Evolutionary conservation across 1,140 invertebrate genomes (phyloP), one percentile per base, ranked within the genome.

Genomic region (Drosophila tsacasi): DNA sequence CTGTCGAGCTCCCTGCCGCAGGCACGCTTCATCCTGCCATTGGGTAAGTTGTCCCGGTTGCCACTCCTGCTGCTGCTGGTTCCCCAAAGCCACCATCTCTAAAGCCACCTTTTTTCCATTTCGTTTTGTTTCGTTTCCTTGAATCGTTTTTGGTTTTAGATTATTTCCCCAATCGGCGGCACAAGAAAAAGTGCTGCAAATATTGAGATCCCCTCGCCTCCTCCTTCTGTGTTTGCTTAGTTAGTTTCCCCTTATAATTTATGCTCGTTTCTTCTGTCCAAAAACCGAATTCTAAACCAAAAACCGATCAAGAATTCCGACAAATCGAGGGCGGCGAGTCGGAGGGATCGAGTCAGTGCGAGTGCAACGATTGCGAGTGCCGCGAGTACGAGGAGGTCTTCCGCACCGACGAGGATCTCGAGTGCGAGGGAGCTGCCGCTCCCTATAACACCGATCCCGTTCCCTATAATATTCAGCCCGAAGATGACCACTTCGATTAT

Each of bases 151-250:
- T 75, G 21, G 35, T 90, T 92, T 83, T 92, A 92, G 91, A 92
- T 89, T 92, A 92, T 82, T 92, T 76, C 62, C 91, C 91, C 61
- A 92, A 92, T 92, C 92, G 91, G 85, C 66, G 91, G 76, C 81
- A 82, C 76, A 92, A 91, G 77, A 92, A 92, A 78, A 81, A 82
- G 75, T 87, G 83, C 83, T 87, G 76, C 85, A 90, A 92, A 87
- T 90, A 74, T 92, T 92, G 69, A 92, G 52, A 69, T 78, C 15
- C 60, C 17, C 59, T 17, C 13, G 27, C 13, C 21, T 57, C 9
- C 32, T 60, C 44, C 1, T 15, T 64, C 39, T 58, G 7, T 66
- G 67, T 72, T 47, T 42, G 44, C 55, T 80, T 85, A 47, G 59
- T 80, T 85, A 47, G 55, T 47, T 57, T 35, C 39, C 73, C 76